Conservation (phyloP, 2,888 invertebrate genomes). For the Euzophera pinguis region DNA sequence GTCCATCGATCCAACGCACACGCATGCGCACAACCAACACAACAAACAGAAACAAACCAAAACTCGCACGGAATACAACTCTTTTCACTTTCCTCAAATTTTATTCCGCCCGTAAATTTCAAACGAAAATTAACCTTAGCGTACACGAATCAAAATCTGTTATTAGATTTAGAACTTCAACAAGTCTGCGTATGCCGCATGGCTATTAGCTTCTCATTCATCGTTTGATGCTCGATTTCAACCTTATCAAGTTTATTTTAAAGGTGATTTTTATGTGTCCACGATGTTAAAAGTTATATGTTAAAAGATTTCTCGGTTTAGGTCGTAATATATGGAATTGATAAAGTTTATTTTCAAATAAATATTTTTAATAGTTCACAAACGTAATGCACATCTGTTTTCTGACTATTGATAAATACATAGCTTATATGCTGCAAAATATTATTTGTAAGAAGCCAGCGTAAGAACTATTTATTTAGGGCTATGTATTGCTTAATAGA, state of each 20-base stretch:
- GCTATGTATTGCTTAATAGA: too few relatives aligned
- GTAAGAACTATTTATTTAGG: too few relatives aligned
- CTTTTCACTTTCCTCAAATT: conserved; percentile 16
- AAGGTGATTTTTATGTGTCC: conserved; percentile 20
- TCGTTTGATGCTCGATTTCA: conserved; percentile 3
- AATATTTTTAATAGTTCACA: neutral
- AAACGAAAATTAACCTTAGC: conserved; percentile 1
- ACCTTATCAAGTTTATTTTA: conserved; percentile 11
- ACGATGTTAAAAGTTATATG: conserved; percentile 17
- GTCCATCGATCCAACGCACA: conserved; percentile 58
- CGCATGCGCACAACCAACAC: conserved; percentile 50
- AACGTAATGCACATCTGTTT: neutral
- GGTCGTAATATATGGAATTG: conserved; percentile 17
- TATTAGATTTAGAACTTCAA: neutral
- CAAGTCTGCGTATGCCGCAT: conserved; percentile 30
- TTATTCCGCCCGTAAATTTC: neutral
- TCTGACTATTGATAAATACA: neutral
- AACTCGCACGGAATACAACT: conserved; percentile 7
- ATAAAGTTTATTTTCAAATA: conserved; percentile 14
- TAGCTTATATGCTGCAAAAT: neutral
- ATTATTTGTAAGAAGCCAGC: neutral
- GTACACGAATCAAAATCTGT: neutral
- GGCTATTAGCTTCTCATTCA: conserved; percentile 15
- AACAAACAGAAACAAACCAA: conserved; percentile 19
- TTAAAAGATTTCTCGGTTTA: conserved; percentile 14